Conservation (phyloP, 2,797 vertebrate genomes). For the Pseudochirops corinnae region DNA sequence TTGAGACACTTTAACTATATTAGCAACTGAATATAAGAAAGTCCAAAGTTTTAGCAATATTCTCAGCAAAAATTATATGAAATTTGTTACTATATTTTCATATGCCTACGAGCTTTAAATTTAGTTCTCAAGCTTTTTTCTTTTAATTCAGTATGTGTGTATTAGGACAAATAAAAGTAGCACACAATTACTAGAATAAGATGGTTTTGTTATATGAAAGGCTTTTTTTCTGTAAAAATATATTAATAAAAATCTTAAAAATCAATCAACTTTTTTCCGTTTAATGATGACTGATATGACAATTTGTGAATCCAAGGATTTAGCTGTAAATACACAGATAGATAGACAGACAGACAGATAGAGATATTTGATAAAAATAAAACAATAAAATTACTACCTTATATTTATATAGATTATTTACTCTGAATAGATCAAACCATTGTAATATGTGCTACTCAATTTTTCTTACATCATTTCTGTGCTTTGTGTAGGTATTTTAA, state of each 20-base stretch:
- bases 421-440: not conserved
- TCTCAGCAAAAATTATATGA: constrained; percentile 55
- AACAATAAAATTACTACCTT: constrained; percentile 28
- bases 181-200: not conserved
- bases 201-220: not conserved
- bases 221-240: not conserved
- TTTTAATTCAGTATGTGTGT: not conserved
- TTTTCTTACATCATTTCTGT: constrained; percentile 1
- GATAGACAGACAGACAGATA: not conserved
- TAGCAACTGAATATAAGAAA: constrained; percentile 45
- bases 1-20: constrained; percentile 43
- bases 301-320: constrained; percentile 44
- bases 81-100: constrained; percentile 27
- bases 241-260: constrained; percentile 4
- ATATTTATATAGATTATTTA: not conserved
- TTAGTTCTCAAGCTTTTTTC: not conserved
- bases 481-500: not conserved
- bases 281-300: constrained; percentile 1
- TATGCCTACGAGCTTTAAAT: constrained; percentile 53
- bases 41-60: constrained; percentile 46
- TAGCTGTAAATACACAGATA: constrained; percentile 29
- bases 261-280: not conserved
- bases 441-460: not conserved
- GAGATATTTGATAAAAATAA: constrained; percentile 25
- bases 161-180: not conserved